Evolutionary conservation across 2,113 vertebrate genomes (phyloP), one percentile per base, ranked within the genome.

Genomic region (Opisthocomus hoazin): DNA sequence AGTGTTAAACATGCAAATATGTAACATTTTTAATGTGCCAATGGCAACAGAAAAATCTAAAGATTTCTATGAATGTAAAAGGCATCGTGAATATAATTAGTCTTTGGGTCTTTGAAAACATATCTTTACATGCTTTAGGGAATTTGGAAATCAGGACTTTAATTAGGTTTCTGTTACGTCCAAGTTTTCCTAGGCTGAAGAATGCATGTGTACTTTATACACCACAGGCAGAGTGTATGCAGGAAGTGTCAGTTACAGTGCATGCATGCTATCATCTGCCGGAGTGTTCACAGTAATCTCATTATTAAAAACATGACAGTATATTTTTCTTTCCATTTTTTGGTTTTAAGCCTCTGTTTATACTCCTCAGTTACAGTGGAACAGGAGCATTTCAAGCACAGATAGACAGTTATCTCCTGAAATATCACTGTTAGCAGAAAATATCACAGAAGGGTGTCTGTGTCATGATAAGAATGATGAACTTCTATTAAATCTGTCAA

Each of bases 201-300:
- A 91, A 58, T 41, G 10, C 4, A 5, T 0, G 0, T 3, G 0
- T 76, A 6, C 29, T 71, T 7, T 46, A 14, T 39, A 22, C 2
- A 29, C 4, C 21, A 39, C 14, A 18, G 34, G 19, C 19, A 37
- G 48, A 58, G 5, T 32, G 17, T 70, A 50, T 11, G 19, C 7
- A 29, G 29, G 45, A 56, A 37, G 6, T 24, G 12, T 30, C 65
- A 60, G 45, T 36, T 65, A 21, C 10, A 29, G 29, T 46, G 26
- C 19, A n/a, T 8, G 7, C 4, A 2, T 57, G 9, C 9, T 71
- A 18, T 73, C 39, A 56, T 26, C 76, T 60, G 4, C 39, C 64
- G 68, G 39, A 48, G 6, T 48, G 4, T 37, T 92, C 48, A 68
- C n/a, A 78, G 39, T 29, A 53, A 51, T n/a, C 27, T 41, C 6